Evolutionary conservation across 2,113 vertebrate genomes (phyloP).

Genomic region (Leptocoma aspasia): DNA sequence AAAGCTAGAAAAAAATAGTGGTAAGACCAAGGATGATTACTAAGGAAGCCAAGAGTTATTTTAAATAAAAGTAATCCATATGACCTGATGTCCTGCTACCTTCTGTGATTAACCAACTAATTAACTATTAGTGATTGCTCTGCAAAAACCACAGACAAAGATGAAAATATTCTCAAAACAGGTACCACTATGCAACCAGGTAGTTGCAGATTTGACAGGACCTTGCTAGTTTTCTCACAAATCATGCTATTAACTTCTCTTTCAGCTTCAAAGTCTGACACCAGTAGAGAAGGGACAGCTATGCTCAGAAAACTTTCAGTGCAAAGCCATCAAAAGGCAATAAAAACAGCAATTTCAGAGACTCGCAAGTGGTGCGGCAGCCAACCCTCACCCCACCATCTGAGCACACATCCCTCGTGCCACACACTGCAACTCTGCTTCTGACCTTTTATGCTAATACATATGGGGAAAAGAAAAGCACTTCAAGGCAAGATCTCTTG

Average conservation of each 20-base stretch:
- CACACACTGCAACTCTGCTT: not conserved
- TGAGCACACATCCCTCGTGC: not conserved
- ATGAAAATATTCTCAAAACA: not conserved
- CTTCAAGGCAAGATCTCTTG: not conserved
- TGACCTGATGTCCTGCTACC: not conserved
- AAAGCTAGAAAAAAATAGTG: not conserved
- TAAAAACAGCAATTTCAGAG: not conserved
- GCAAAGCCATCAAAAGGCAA: not conserved
- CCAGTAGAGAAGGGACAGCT: not conserved
- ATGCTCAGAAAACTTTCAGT: not conserved
- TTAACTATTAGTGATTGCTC: not conserved
- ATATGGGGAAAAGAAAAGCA: not conserved
- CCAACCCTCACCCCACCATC: not conserved
- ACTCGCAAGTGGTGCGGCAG: fast-evolving
- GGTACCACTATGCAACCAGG: not conserved
- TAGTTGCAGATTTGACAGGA: not conserved
- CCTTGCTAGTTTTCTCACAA: not conserved
- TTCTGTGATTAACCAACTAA: not conserved
- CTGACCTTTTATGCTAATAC: not conserved
- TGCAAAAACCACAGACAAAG: not conserved
- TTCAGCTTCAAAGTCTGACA: not conserved
- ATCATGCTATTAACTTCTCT: not conserved
- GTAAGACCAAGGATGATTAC: not conserved
- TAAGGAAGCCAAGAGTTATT: not conserved
- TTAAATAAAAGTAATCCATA: not conserved